phyloP scores from a whole-genome alignment of 2,888 invertebrate species.

The Asteroscopus sphinx region DNA sequence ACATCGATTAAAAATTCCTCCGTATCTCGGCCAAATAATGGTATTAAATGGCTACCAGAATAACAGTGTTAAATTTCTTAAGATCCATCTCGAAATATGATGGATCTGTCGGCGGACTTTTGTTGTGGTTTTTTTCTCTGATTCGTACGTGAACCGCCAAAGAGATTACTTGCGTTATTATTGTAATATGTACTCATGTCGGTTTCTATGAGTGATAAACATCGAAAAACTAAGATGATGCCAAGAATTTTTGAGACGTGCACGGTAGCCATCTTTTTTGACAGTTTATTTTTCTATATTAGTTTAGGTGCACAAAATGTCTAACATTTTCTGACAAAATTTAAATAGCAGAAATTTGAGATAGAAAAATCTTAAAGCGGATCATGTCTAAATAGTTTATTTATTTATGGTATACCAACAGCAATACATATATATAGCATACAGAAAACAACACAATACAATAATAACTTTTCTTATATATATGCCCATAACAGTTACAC shows the following conservation, averaged over 20 bases:
- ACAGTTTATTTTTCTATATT: background rate
- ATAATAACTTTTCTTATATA: too few species aligned
- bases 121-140: conserved; percentile 60
- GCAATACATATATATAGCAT: too few species aligned
- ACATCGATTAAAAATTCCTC: conserved; percentile 76
- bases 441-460: too few species aligned
- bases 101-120: conserved; percentile 82
- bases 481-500: too few species aligned
- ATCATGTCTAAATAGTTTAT: too few species aligned
- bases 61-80: conserved; percentile 88
- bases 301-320: background rate
- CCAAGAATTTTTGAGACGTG: conserved; percentile 16
- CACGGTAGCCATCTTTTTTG: conserved; percentile 31
- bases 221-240: conserved; percentile 43
- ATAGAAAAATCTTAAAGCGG: too few species aligned
- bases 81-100: conserved; percentile 80
- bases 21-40: conserved; percentile 77
- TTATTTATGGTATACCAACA: too few species aligned
- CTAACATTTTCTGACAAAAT: background rate
- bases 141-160: conserved; percentile 58
- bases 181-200: conserved; percentile 47
- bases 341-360: too few species aligned
- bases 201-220: conserved; percentile 44
- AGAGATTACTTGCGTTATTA: conserved; percentile 46
- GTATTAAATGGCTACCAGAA: conserved; percentile 78